Conservation (phyloP, 2,797 vertebrate species). For the Hirundo rustica region DNA sequence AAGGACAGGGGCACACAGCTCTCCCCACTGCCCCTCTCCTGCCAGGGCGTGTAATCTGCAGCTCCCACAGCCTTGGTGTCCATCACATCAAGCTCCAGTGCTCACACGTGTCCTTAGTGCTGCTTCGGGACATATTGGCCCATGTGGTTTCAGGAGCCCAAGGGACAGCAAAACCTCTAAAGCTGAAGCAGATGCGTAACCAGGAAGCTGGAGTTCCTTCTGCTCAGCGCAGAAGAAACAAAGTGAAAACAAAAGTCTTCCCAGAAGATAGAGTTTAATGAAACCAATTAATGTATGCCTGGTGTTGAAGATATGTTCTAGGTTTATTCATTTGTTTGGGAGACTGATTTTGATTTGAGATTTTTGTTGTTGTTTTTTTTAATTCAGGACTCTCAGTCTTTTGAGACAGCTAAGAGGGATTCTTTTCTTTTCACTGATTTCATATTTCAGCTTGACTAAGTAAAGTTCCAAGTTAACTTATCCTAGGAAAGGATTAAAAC, state of each 20-base stretch:
- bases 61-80: not conserved
- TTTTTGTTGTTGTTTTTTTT: not conserved
- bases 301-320: not conserved
- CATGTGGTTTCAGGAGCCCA: not conserved
- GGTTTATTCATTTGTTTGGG: not conserved
- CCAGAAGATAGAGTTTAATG: slow-evolving; percentile 1
- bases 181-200: not conserved
- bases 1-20: fast-evolving
- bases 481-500: not conserved
- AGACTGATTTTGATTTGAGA: slow-evolving; percentile 4
- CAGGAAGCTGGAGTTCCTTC: not conserved
- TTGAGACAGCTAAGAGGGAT: not conserved
- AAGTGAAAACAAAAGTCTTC: not conserved
- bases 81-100: fast-evolving
- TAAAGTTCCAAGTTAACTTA: not conserved
- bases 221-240: not conserved
- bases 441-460: not conserved
- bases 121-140: not conserved
- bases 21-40: not conserved
- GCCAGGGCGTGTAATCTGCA: not conserved
- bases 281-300: not conserved
- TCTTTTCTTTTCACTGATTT: not conserved
- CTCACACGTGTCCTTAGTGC: not conserved
- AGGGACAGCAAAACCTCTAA: not conserved
- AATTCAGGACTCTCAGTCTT: not conserved